These are phyloP conservation scores for Athetis lepigone DNA, from an alignment of 2,888 invertebrate genomes.

Conservation along the genomic window DNA sequence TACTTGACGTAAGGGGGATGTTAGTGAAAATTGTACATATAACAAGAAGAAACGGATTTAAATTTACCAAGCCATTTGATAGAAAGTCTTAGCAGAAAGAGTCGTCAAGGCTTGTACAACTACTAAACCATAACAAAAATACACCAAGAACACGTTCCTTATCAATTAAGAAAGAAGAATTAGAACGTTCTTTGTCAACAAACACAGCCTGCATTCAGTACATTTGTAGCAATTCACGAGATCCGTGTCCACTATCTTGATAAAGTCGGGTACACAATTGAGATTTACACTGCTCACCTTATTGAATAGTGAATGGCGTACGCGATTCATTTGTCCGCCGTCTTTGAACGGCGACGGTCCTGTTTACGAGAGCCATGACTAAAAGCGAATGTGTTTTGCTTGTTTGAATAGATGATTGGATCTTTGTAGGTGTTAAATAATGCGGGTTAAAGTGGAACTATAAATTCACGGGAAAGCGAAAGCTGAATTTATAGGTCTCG, in stretches of 20 bases:
- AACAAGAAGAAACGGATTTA: too few species aligned
- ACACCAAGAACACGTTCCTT: background rate
- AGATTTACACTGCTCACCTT: slow-evolving; percentile 78
- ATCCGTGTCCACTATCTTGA: slow-evolving; percentile 72
- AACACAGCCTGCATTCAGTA: slow-evolving; percentile 64
- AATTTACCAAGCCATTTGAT: too few species aligned
- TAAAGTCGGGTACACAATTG: slow-evolving; percentile 75
- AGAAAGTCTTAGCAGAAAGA: too few species aligned
- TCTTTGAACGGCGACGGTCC: slow-evolving; percentile 50
- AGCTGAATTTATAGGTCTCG: too few species aligned
- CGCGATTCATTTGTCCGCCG: slow-evolving; percentile 71
- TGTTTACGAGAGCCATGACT: slow-evolving; percentile 31
- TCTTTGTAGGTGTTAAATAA: slow-evolving; percentile 2
- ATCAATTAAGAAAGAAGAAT: slow-evolving; percentile 3
- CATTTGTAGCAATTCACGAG: slow-evolving; percentile 70
- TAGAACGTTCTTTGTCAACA: slow-evolving; percentile 32
- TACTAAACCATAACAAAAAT: background rate
- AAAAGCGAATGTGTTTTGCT: slow-evolving; percentile 21
- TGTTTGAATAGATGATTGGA: slow-evolving; percentile 11
- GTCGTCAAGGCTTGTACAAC: background rate
- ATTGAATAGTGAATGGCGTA: slow-evolving; percentile 69
- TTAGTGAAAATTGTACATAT: too few species aligned
- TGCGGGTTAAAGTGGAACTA: background rate
- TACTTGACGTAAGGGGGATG: too few species aligned
- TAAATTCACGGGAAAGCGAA: too few species aligned